Base-by-base conservation (phyloP, 1,140 invertebrate genomes). In the Brachionus plicatilis region DNA sequence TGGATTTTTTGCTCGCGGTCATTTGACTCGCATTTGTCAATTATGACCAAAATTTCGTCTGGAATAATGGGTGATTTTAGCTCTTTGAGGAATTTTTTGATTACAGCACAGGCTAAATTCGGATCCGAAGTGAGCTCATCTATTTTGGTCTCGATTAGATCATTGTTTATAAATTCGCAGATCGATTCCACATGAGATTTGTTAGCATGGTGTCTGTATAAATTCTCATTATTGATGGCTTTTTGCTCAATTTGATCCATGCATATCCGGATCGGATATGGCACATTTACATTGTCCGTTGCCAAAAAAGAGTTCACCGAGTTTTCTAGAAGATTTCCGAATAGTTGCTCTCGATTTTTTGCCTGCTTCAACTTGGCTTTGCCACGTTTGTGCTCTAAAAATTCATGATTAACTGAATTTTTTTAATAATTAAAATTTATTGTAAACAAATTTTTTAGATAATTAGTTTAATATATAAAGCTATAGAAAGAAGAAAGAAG, bases 21-120 rank as follows among this genome's bases (percentile, higher is more conserved):
- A 27, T 29, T 65, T 14, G 65, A 65, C 14, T 82, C 79, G 37
- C 79, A 82, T 45, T 65, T 60, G 41, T 82, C 79, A 33, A 82
- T 82, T 12, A 82, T 33, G 24, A n/a, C 37, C 24, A 82, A 60
- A 45, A 7, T 66, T 65, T 82, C 79, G 60, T 82, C 79, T 60
- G 79, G 79, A 9, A 82, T n/a, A 14, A 82, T 43, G 12, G 79
- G 53, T n/a, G 79, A 65, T 41, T 82, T 82, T 12, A 82, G 27
- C n/a, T 82, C 79, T 45, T 68, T 82, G 11, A 82, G 53, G 20
- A 82, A 82, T 29, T 82, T 82, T 60, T 82, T 82, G 24, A 82
- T 82, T 12, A 82, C n/a, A 41, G 79, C 79, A 82, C 79, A 82
- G 6, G 79, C 79, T 24, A 82, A 37, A 60, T 60, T 45, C 0